Base-by-base conservation (phyloP, 2,113 vertebrate species). In the Ageneiosus marmoratus region DNA sequence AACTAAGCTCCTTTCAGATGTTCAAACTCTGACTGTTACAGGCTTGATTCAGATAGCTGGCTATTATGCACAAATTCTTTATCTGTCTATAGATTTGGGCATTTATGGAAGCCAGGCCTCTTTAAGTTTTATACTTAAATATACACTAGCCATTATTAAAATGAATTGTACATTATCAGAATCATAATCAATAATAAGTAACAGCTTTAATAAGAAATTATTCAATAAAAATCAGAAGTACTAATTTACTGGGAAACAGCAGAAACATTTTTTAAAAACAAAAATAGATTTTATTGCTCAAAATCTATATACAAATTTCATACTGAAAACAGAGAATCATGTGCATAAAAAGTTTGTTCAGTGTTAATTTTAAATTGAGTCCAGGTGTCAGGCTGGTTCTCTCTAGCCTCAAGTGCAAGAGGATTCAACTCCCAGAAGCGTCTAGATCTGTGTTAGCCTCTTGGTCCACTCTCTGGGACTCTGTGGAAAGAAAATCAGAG, bases 401-500 rank as follows among this genome's bases (percentile, higher is more conserved):
- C 16, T 69, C 50, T 50, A 37, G 48, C 16, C 34, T 69, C 7
- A 16, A 67, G 41, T 83, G 73, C n/a, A 53, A 69, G 27, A 74
- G 56, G 77, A 58, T 13, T 58, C 18, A 48, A 12, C 34, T 62
- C 44, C 15, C 13, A 15, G 65, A 27, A 77, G 80, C 32, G 32
- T 29, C n/a, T 10, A 20, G 48, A 37, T 51, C 65, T 48, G 72
- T 0, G 48, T 55, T 37, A 65, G 37, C 32, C 72, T 70, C 58
- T 27, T 44, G 78, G 55, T 60, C 16, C 16, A 2, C 32, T 77
- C 74, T 53, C 27, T 22, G 15, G 20, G 15, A 46, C 46, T 44
- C 78, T 81, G 62, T 37, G 41, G 58, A 83, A 41, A 87, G 48
- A 84, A 84, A 79, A 60, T 48, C 75, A 79, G 34, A 84, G 37